phyloP scores from a whole-genome alignment of 2,888 invertebrate species.

The Epinotia demarniana region DNA sequence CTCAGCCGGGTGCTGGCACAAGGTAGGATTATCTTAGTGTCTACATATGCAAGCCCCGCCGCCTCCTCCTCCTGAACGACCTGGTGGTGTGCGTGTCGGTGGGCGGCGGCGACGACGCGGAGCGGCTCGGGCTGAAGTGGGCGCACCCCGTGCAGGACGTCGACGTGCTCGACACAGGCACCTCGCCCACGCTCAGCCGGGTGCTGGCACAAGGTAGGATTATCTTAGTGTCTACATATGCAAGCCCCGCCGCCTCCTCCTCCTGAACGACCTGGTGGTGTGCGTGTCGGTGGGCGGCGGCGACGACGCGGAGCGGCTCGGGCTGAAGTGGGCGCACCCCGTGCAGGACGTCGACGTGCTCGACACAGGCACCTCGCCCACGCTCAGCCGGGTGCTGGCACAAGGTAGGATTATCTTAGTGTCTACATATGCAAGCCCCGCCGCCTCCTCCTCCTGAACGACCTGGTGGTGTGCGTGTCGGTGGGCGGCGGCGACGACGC shows the following conservation, averaged over 20 bases:
- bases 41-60: too few relatives aligned
- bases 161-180: constrained; percentile 93
- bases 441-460: constrained; percentile 94
- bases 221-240: too few relatives aligned
- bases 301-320: constrained; percentile 88
- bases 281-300: constrained; percentile 93
- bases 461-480: constrained; percentile 95
- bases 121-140: constrained; percentile 94
- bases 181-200: constrained; percentile 92
- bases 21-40: constrained; percentile 67
- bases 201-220: constrained; percentile 89
- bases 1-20: constrained; percentile 92
- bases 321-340: constrained; percentile 95
- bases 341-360: constrained; percentile 94
- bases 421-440: too few relatives aligned
- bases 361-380: constrained; percentile 93
- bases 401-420: constrained; percentile 80
- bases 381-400: constrained; percentile 91
- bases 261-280: constrained; percentile 96
- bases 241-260: constrained; percentile 92
- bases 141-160: constrained; percentile 94
- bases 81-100: constrained; percentile 96
- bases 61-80: constrained; percentile 95
- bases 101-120: constrained; percentile 87
- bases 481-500: constrained; percentile 88